Base-by-base conservation (phyloP, 2,797 vertebrate species). In the Sebastolobus altivelis region DNA sequence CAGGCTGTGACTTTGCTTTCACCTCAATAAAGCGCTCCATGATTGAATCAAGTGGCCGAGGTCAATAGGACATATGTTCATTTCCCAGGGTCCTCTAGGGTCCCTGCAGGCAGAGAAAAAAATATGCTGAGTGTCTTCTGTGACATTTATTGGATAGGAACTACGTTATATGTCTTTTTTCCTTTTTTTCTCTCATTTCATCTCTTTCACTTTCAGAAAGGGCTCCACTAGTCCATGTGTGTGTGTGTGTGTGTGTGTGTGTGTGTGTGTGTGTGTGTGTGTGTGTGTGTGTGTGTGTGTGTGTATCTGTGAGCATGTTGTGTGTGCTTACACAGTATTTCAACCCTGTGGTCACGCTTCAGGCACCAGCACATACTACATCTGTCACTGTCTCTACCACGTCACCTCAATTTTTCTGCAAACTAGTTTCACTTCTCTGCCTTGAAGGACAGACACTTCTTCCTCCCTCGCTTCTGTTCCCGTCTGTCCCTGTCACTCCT, bases 21-120 rank as follows among this genome's bases (percentile, higher is more conserved):
- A 96, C 95, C 95, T 94, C 95, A 95, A 95, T 95, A 95, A 95
- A 95, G 90, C 81, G 46, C 83, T 74, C 75, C 80, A 80, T 96
- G 94, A 95, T 95, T 94, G 94, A 95, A 95, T 95, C 94, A 95
- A 93, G 92, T 90, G 85, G 87, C 82, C 79, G 89, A 93, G 94
- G 94, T 96, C 94, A 95, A 94, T 88, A 95, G 94, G 93, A 94
- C 94, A 94, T 90, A 86, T 95, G 93, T 92, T 95, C 94, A 94
- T 95, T 96, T 95, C 91, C 93, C 92, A 89, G 92, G 90, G 90
- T 91, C 91, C 90, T 84, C 90, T 22, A 83, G 90, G 92, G 89
- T 92, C 89, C 67, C 92, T 68, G 76, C 55, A 75, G 87, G 92
- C 87, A 82, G 85, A 35, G 55, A 85, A 89, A 82, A 84, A 93